Conservation (phyloP, 1,140 invertebrate species). For the Batillaria attramentaria region DNA sequence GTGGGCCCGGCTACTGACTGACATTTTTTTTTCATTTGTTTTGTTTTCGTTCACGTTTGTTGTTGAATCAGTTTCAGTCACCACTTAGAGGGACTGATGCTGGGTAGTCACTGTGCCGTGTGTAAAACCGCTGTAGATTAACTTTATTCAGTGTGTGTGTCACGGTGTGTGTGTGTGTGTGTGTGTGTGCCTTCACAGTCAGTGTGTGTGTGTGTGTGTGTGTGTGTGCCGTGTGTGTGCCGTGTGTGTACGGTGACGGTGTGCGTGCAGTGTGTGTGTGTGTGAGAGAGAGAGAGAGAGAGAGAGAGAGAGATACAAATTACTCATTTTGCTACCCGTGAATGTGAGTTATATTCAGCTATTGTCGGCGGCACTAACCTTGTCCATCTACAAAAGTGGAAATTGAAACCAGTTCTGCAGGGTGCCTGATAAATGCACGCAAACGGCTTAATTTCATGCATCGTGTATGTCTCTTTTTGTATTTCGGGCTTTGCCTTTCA, state of each 20-base stretch:
- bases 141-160: not conserved
- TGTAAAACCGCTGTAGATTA: too few relatives aligned
- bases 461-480: too few relatives aligned
- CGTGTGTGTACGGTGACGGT: not conserved
- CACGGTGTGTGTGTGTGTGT: not conserved
- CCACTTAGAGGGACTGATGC: too few relatives aligned
- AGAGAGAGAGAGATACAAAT: slow-evolving; percentile 25
- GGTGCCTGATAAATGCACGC: too few relatives aligned
- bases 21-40: not conserved
- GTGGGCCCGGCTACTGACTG: not conserved
- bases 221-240: not conserved
- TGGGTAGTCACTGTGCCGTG: too few relatives aligned
- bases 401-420: too few relatives aligned
- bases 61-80: too few relatives aligned
- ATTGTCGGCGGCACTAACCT: not conserved
- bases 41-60: not conserved
- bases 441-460: too few relatives aligned
- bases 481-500: too few relatives aligned
- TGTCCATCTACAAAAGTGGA: too few relatives aligned
- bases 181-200: not conserved
- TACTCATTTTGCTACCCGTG: not conserved
- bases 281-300: slow-evolving; percentile 19
- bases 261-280: slow-evolving; percentile 7
- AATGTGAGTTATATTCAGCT: not conserved
- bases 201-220: slow-evolving; percentile 8